A percentile compares a stretch with the other conserved stretches of the same genome.
These are phyloP conservation scores for Coptotermes formosanus DNA, from an alignment of 1,140 invertebrate species.

Conservation along the genomic window DNA sequence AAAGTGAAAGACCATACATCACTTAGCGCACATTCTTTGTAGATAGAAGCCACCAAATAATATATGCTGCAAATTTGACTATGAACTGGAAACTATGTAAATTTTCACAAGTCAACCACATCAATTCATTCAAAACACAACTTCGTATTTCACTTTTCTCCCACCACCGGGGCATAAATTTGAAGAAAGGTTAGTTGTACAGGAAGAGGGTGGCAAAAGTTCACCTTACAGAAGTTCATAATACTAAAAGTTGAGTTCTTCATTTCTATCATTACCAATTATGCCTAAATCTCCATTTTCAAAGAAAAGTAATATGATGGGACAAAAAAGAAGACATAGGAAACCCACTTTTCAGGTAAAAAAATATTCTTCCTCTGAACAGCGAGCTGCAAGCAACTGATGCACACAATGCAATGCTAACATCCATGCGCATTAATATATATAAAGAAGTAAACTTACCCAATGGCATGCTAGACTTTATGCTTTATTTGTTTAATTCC, in stretches of 20 bases:
- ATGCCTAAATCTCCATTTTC: background rate
- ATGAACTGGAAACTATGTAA: too few relatives aligned
- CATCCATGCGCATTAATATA: background rate
- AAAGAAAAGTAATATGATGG: background rate
- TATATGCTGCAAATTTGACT: too few relatives aligned
- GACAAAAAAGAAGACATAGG: background rate
- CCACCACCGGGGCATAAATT: too few relatives aligned
- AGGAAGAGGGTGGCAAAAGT: too few relatives aligned
- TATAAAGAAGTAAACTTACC: background rate
- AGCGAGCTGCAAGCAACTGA: background rate
- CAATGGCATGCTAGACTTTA: constrained; percentile 8
- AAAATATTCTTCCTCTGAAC: background rate
- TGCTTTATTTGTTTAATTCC: constrained; percentile 7
- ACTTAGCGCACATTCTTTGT: too few relatives aligned
- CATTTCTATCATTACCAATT: background rate
- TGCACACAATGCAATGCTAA: background rate
- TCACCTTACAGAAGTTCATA: too few relatives aligned
- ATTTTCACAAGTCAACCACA: too few relatives aligned
- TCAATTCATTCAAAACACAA: too few relatives aligned
- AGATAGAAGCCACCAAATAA: too few relatives aligned
- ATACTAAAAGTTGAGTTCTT: background rate
- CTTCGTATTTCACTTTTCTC: too few relatives aligned
- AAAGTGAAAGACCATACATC: too few relatives aligned
- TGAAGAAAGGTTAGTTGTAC: too few relatives aligned
- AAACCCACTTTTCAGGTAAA: background rate